These are phyloP conservation scores for Neodiprion pinetum DNA, from an alignment of 1,140 invertebrate genomes.

Conservation along the genomic window DNA sequence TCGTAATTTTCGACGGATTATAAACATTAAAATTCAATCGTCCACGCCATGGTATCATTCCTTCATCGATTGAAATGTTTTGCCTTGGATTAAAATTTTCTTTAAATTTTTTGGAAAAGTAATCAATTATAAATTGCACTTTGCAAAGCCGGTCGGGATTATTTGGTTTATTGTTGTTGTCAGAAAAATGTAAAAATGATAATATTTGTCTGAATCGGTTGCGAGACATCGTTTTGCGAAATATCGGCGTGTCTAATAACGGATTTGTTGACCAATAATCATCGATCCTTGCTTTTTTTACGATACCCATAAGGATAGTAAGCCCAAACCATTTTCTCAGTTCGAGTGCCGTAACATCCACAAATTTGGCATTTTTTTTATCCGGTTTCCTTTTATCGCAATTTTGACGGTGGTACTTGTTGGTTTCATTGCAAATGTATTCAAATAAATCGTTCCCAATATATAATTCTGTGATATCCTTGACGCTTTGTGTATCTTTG, in stretches of 20 bases:
- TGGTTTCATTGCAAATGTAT: slow-evolving; percentile 20
- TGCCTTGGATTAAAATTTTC: slow-evolving; percentile 17
- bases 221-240: slow-evolving; percentile 32
- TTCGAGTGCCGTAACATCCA: slow-evolving; percentile 19
- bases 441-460: slow-evolving; percentile 25
- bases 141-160: slow-evolving; percentile 13
- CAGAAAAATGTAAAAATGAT: slow-evolving; percentile 15
- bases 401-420: slow-evolving; percentile 17
- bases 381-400: slow-evolving; percentile 20
- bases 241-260: slow-evolving; percentile 34
- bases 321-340: slow-evolving; percentile 22
- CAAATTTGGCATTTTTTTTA: not conserved
- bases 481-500: slow-evolving; percentile 13
- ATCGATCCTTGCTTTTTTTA: slow-evolving; percentile 23
- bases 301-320: slow-evolving; percentile 23
- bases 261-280: slow-evolving; percentile 29
- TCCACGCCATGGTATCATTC: slow-evolving; percentile 27
- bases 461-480: slow-evolving; percentile 16
- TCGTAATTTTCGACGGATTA: slow-evolving; percentile 25
- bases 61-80: slow-evolving; percentile 22
- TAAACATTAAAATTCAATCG: slow-evolving; percentile 23
- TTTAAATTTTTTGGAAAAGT: slow-evolving; percentile 24
- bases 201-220: slow-evolving; percentile 24
- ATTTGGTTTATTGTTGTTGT: slow-evolving; percentile 7
- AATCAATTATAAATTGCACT: slow-evolving; percentile 20